These are phyloP conservation scores for Agrypnus murinus DNA, from an alignment of 2,888 invertebrate species.

Conservation along the genomic window DNA sequence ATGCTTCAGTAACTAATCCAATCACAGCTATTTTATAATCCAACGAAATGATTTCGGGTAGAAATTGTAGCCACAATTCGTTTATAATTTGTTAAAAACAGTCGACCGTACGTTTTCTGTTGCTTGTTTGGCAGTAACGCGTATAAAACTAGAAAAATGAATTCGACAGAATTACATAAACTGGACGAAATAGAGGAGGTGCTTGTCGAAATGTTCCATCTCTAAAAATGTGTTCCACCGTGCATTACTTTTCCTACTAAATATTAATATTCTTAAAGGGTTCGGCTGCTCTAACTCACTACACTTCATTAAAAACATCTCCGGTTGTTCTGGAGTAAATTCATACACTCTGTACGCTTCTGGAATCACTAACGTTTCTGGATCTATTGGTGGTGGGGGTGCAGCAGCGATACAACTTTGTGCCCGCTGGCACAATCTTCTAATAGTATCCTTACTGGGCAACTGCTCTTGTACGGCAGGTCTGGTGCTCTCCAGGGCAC, in stretches of 20 bases:
- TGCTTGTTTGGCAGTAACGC: too few relatives aligned
- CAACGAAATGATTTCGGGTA: not conserved
- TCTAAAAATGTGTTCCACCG: not conserved
- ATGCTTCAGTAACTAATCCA: not conserved
- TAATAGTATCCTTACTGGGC: too few relatives aligned
- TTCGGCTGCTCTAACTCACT: not conserved
- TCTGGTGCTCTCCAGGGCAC: too few relatives aligned
- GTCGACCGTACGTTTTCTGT: too few relatives aligned
- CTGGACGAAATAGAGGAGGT: too few relatives aligned
- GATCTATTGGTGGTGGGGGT: not conserved
- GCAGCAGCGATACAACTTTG: not conserved
- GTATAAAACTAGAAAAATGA: too few relatives aligned
- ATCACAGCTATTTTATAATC: not conserved
- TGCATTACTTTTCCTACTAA: not conserved
- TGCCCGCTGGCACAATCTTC: too few relatives aligned
- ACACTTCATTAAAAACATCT: not conserved
- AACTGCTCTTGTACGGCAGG: too few relatives aligned
- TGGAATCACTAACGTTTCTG: not conserved
- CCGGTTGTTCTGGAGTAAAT: too few relatives aligned
- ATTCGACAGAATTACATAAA: too few relatives aligned
- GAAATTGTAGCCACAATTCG: not conserved
- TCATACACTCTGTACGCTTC: not conserved
- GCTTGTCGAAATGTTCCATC: too few relatives aligned
- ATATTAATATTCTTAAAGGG: slow-evolving; percentile 2
- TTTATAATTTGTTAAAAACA: too few relatives aligned